Evolutionary conservation across 2,888 invertebrate species (phyloP).

Genomic region (Halictus ligatus): DNA sequence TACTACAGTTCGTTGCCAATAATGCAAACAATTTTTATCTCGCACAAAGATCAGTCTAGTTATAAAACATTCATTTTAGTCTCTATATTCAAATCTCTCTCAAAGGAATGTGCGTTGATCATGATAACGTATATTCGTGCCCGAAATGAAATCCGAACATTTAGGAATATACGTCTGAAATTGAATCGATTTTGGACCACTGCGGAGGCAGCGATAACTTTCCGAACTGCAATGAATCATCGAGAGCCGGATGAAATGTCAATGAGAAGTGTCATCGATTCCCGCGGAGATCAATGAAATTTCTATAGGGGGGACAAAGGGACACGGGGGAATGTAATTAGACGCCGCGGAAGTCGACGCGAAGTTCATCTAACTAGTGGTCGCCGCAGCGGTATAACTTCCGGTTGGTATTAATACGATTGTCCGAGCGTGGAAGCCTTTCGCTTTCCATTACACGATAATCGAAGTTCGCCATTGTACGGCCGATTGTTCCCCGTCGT

Average conservation of each 20-base stretch:
- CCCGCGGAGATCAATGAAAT: constrained; percentile 23
- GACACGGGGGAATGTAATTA: constrained; percentile 46
- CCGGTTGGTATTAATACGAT: constrained; percentile 45
- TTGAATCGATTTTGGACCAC: not conserved
- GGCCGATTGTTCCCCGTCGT: not conserved
- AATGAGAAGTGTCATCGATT: not conserved
- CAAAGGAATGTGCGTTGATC: too few species aligned
- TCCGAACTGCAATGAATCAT: not conserved
- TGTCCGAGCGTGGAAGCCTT: not conserved
- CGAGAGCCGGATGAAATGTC: not conserved
- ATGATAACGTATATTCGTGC: not conserved
- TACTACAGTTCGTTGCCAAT: too few species aligned
- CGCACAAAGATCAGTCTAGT: too few species aligned
- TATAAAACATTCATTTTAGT: too few species aligned
- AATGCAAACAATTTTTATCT: too few species aligned
- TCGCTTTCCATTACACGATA: not conserved
- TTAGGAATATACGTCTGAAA: not conserved
- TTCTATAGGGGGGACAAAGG: constrained; percentile 24
- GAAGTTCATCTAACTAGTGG: constrained; percentile 47
- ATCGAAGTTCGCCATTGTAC: constrained; percentile 11
- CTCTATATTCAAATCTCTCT: too few species aligned
- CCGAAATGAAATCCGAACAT: not conserved
- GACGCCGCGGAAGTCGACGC: constrained; percentile 46
- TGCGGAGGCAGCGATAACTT: not conserved
- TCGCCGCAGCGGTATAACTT: constrained; percentile 40